Percentiles rank a stretch among this genome's conserved stretches.
These are phyloP conservation scores for Agapetus fuscipes DNA, from an alignment of 2,888 invertebrate genomes.

Conservation along the genomic window DNA sequence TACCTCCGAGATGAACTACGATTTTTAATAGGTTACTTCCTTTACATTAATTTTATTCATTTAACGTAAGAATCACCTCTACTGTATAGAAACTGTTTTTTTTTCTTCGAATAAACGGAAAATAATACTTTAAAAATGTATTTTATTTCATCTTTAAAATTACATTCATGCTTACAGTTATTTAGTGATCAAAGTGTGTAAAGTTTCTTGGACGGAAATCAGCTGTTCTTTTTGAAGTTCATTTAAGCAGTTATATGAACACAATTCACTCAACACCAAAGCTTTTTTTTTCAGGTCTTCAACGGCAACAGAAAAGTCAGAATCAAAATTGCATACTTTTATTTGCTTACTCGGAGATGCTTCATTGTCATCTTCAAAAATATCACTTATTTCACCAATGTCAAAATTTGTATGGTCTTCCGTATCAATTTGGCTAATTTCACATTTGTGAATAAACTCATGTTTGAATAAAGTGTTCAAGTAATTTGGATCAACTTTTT, in stretches of 20 bases:
- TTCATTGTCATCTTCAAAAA: conserved; percentile 27
- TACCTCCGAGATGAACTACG: conserved; percentile 16
- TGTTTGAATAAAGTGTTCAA: no score
- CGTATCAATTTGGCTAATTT: conserved; percentile 9
- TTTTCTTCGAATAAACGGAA: conserved; percentile 18
- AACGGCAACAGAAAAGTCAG: conserved; percentile 25
- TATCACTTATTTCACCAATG: conserved; percentile 30
- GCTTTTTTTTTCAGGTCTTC: conserved; percentile 30
- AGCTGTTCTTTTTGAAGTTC: conserved; percentile 23
- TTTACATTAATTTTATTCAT: conserved; percentile 13
- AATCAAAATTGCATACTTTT: conserved; percentile 29
- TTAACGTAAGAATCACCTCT: conserved; percentile 9
- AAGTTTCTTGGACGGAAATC: conserved; percentile 27
- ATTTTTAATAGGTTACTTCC: conserved; percentile 9
- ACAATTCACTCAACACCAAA: conserved; percentile 25
- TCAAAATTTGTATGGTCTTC: conserved; percentile 29
- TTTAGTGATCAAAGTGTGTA: no score
- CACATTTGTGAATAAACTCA: conserved; percentile 8
- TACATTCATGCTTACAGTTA: no score
- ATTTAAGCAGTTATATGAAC: conserved; percentile 26
- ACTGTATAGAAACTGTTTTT: conserved; percentile 17
- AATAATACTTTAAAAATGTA: conserved; percentile 11
- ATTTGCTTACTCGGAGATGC: conserved; percentile 33
- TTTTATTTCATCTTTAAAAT: conserved; percentile 28
- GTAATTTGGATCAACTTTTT: background rate